These are phyloP conservation scores for Drosophila antonietae DNA, from an alignment of 2,888 invertebrate species.

Conservation along the genomic window DNA sequence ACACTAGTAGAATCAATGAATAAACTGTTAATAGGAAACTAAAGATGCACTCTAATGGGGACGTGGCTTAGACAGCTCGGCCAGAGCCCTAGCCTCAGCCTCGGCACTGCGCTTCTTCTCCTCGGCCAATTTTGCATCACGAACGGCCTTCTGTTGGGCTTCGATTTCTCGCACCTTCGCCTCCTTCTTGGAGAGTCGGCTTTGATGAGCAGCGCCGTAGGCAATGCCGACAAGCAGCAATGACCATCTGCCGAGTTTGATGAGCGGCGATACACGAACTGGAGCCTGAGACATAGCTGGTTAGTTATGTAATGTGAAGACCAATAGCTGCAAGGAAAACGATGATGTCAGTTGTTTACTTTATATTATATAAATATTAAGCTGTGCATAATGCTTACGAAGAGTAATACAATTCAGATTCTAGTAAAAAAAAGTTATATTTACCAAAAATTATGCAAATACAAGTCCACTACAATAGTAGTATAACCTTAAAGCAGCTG, in stretches of 20 bases:
- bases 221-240: slow-evolving; percentile 89
- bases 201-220: slow-evolving; percentile 91
- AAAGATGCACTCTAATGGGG: slow-evolving; percentile 45
- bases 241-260: slow-evolving; percentile 93
- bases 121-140: slow-evolving; percentile 89
- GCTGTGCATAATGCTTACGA: too few relatives aligned
- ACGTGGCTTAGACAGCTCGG: slow-evolving; percentile 69
- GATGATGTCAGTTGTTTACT: slow-evolving; percentile 10
- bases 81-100: slow-evolving; percentile 78
- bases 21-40: slow-evolving; percentile 50
- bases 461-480: slow-evolving; percentile 42
- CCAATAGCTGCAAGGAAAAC: slow-evolving; percentile 54
- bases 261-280: slow-evolving; percentile 92
- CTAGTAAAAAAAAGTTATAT: slow-evolving; percentile 29
- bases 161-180: slow-evolving; percentile 88
- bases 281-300: slow-evolving; percentile 86
- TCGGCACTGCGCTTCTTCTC: slow-evolving; percentile 89
- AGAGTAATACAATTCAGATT: background rate
- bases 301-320: slow-evolving; percentile 79
- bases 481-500: slow-evolving; percentile 78
- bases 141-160: slow-evolving; percentile 88
- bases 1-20: slow-evolving; percentile 34
- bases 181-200: slow-evolving; percentile 89
- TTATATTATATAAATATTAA: background rate
- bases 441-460: slow-evolving; percentile 62